These are phyloP conservation scores for Drosophila nr. fundita DNA, from an alignment of 2,888 invertebrate species.

Conservation along the genomic window DNA sequence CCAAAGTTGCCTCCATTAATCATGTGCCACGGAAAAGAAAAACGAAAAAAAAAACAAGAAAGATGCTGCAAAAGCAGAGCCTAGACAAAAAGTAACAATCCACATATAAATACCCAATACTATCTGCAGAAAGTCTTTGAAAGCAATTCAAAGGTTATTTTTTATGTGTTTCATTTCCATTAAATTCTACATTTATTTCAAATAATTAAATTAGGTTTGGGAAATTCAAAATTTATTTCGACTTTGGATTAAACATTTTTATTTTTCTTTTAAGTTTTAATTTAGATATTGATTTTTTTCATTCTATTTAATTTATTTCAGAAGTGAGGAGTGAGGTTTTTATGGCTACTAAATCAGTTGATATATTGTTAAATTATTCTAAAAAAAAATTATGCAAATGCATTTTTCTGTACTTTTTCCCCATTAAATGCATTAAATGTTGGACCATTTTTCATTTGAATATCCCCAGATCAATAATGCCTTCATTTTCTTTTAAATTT, in stretches of 20 bases:
- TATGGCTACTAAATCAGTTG: neutral
- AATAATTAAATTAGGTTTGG: neutral
- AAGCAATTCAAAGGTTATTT: neutral
- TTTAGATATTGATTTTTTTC: neutral
- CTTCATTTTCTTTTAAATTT: neutral
- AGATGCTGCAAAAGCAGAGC: slow-evolving; percentile 19
- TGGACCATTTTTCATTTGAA: neutral
- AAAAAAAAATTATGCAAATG: neutral
- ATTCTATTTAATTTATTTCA: too few species aligned
- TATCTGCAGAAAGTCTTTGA: neutral
- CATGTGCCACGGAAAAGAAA: slow-evolving; percentile 55
- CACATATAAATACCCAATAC: slow-evolving; percentile 20
- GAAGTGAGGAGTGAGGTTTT: too few species aligned
- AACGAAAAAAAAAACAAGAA: neutral
- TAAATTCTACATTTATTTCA: neutral
- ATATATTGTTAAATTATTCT: neutral
- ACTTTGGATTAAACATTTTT: too few species aligned
- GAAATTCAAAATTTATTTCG: too few species aligned
- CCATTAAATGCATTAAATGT: neutral
- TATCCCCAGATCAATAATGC: neutral
- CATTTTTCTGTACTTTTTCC: neutral
- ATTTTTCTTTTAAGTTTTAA: neutral
- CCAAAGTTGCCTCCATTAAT: slow-evolving; percentile 75
- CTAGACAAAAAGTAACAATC: slow-evolving; percentile 64
- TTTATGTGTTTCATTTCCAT: too few species aligned